Evolutionary conservation across 1,140 invertebrate genomes (phyloP).

Genomic region (Drosophila miranda): DNA sequence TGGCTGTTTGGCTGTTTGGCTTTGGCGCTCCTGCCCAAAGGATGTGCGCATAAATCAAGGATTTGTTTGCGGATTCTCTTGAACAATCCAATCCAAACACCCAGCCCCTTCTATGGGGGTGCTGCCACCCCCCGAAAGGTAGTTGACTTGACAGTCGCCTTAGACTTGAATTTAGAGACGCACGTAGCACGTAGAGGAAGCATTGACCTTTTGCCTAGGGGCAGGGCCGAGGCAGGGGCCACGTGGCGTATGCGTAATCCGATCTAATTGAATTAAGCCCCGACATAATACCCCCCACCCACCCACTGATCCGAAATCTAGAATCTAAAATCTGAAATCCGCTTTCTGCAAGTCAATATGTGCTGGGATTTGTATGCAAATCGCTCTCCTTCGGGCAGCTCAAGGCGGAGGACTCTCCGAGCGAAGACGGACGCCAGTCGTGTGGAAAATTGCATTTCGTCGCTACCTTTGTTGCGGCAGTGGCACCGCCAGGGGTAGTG

Average conservation of each 20-base stretch:
- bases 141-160: slow-evolving; percentile 52
- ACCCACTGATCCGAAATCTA: not conserved
- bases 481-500: slow-evolving; percentile 24
- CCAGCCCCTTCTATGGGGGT: not conserved
- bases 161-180: slow-evolving; percentile 48
- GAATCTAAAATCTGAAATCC: slow-evolving; percentile 22
- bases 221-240: slow-evolving; percentile 8
- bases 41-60: slow-evolving; percentile 82
- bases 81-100: not conserved
- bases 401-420: slow-evolving; percentile 35
- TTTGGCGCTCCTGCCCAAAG: slow-evolving; percentile 49
- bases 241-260: slow-evolving; percentile 77
- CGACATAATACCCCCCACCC: slow-evolving; percentile 57
- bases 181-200: slow-evolving; percentile 17
- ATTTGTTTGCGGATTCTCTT: slow-evolving; percentile 80
- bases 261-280: slow-evolving; percentile 77
- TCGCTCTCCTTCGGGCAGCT: slow-evolving; percentile 36
- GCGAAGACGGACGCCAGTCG: slow-evolving; percentile 32
- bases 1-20: slow-evolving; percentile 69
- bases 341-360: slow-evolving; percentile 45
- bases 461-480: slow-evolving; percentile 37
- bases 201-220: slow-evolving; percentile 62
- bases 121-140: slow-evolving; percentile 34
- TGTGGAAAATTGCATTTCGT: slow-evolving; percentile 75
- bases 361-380: slow-evolving; percentile 58